Evolutionary conservation across 1,140 invertebrate species (phyloP), one percentile per base, ranked within the genome.

Genomic region (Orius insidiosus): DNA sequence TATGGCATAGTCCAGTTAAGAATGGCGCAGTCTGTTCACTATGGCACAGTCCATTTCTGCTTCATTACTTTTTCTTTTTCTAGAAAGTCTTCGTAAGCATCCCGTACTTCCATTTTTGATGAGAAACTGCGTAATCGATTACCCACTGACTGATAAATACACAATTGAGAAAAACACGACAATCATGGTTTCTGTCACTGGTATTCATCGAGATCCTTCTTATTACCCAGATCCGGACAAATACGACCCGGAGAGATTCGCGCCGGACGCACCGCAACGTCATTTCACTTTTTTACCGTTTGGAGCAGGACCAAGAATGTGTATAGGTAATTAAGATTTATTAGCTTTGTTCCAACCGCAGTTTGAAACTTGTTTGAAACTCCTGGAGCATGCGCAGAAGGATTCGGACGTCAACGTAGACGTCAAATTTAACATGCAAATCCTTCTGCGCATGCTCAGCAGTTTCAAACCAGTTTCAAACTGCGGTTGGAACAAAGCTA

Each of bases 251-350:
- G 67, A 71, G 45, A 47, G 72, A 6, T 74, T 71, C 49, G 48
- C 59, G 13, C 61, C 65, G 5, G 61, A 68, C 18, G 67, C 69
- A 46, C n/a, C 14, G 14, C 54, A 58, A 38, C 48, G 54, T 10
- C 59, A 57, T 10, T 34, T 34, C 11, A 48, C 43, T 3, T 53
- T 66, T 48, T 53, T 77, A 8, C 72, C 74, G 2, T 80, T 76
- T 57, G 74, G 75, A 9, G 73, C 71, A 49, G 76, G 62, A 2
- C 68, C 70, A 0, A 62, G 76, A 33, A 68, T 69, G 51, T 79
- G 76, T 57, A 72, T 76, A 47, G 69, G 67, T 68, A 48, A 24
- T 24, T 3, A 7, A 24, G 24, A 24, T 24, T 3, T 24, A 24
- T 24, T 4, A 7, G 24, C 7, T 24, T 24, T 24, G 24, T 7